Base-by-base conservation (phyloP, 2,888 invertebrate species). In the Protophormia terraenovae region DNA sequence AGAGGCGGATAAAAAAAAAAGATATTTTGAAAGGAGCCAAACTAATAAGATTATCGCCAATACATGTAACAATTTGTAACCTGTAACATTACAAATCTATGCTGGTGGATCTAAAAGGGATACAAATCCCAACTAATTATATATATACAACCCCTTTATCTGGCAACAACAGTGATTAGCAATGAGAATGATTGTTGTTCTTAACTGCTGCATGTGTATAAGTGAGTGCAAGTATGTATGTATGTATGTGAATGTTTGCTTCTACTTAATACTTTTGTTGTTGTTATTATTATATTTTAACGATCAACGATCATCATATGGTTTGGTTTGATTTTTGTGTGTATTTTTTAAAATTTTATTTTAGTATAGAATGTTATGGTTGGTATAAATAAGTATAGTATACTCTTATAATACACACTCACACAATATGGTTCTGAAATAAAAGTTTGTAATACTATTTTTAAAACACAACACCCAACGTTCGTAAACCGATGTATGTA, bases 381-480 rank as follows among this genome's bases (percentile, higher is more conserved):
- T 80, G 72, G 60, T 62, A 77, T 67, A n/a, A n/a, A n/a, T n/a
- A 67, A 66, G 60, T 60, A 79, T 29, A 64, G 27, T 55, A 83
- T 35, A 47, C 41, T 50, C 7, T 38, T 62, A 27, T 50, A 62
- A 69, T 24, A 24, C 22, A 72, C 73, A 38, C 8, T 32, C 38
- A 38, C 73, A 71, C 53, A 8, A 45, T 75, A 75, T 78, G 64
- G n/a, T 76, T 76, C 71, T 77, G 67, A 80, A 84, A 84, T 84
- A 84, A 80, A 84, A 72, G 73, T 82, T 67, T 67, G 71, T 86
- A 84, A 79, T 80, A 83, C 77, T 73, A 80, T 83, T 69, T 83
- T 72, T 79, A 76, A 58, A 72, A 86, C 60, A 86, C 58, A 76
- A 73, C 73, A 85, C 69, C 71, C 62, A 78, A 85, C 78, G 85